These are phyloP conservation scores for Trochalopteron elliotii DNA, from an alignment of 2,113 vertebrate species.

Conservation along the genomic window DNA sequence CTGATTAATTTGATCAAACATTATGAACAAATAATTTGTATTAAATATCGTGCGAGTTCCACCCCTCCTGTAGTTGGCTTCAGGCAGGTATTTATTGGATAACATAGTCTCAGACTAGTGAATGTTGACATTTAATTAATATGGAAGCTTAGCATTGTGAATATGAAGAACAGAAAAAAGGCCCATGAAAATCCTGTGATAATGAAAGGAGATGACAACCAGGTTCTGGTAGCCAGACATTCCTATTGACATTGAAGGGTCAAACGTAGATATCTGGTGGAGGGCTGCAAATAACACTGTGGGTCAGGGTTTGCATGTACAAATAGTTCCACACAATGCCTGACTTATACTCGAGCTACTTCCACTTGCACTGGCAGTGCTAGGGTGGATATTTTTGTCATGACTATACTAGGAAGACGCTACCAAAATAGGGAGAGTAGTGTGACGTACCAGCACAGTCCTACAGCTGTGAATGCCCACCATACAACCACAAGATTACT, in stretches of 20 bases:
- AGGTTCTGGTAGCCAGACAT: slow-evolving; percentile 28
- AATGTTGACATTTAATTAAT: slow-evolving; percentile 72
- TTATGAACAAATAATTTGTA: slow-evolving; percentile 59
- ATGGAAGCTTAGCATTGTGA: slow-evolving; percentile 52
- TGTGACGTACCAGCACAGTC: accelerated
- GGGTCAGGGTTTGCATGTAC: slow-evolving; percentile 29
- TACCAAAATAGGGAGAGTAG: not conserved
- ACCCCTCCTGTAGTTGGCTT: slow-evolving; percentile 21
- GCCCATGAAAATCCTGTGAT: slow-evolving; percentile 62
- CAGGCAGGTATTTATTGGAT: slow-evolving; percentile 62
- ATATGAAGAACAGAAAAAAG: slow-evolving; percentile 43
- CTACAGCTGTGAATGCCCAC: not conserved
- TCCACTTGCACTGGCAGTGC: not conserved
- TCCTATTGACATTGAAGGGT: slow-evolving; percentile 64
- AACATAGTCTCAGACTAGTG: slow-evolving; percentile 56
- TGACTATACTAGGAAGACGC: not conserved
- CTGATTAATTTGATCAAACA: slow-evolving; percentile 57
- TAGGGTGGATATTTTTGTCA: not conserved
- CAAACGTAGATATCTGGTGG: slow-evolving; percentile 42
- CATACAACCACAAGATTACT: not conserved
- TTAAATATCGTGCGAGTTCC: slow-evolving; percentile 31
- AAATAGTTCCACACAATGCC: not conserved
- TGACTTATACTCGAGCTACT: not conserved
- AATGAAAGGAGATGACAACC: slow-evolving; percentile 63
- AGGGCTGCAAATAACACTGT: slow-evolving; percentile 42